Percentiles rank a stretch among this genome's conserved stretches.
Conservation (phyloP, 2,888 invertebrate species). For the Philereme vetulata region DNA sequence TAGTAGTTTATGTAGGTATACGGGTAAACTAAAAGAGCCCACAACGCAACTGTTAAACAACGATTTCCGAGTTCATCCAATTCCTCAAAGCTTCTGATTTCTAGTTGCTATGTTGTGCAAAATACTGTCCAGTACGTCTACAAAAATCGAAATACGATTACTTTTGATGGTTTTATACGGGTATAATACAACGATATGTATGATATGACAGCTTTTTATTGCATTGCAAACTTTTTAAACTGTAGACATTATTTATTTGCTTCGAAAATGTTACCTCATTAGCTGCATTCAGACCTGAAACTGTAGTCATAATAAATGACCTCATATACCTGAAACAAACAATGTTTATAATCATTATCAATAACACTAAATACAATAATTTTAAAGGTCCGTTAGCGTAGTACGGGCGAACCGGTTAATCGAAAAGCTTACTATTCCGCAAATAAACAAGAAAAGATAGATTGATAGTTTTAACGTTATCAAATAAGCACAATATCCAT, state of each 20-base stretch:
- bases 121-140: slow-evolving; percentile 19
- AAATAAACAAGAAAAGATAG: too few relatives aligned
- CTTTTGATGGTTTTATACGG: slow-evolving; percentile 26
- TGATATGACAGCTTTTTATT: slow-evolving; percentile 19
- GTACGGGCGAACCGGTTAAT: too few relatives aligned
- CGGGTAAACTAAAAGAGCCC: slow-evolving; percentile 60
- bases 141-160: slow-evolving; percentile 34
- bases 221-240: slow-evolving; percentile 14
- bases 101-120: slow-evolving; percentile 32
- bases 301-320: slow-evolving; percentile 23
- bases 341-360: slow-evolving; percentile 9
- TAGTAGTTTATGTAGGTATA: slow-evolving; percentile 43
- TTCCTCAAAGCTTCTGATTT: slow-evolving; percentile 37
- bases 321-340: slow-evolving; percentile 28
- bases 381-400: slow-evolving; percentile 2
- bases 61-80: slow-evolving; percentile 45
- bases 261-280: slow-evolving; percentile 17
- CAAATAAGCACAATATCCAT: too few relatives aligned
- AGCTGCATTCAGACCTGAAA: slow-evolving; percentile 7
- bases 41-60: slow-evolving; percentile 53
- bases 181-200: slow-evolving; percentile 14
- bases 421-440: too few relatives aligned
- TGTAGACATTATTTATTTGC: slow-evolving; percentile 17
- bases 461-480: too few relatives aligned
- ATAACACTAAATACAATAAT: slow-evolving; percentile 12